Evolutionary conservation across 2,113 vertebrate species (phyloP), one percentile per base, ranked within the genome.

Genomic region (Guaruba guarouba): DNA sequence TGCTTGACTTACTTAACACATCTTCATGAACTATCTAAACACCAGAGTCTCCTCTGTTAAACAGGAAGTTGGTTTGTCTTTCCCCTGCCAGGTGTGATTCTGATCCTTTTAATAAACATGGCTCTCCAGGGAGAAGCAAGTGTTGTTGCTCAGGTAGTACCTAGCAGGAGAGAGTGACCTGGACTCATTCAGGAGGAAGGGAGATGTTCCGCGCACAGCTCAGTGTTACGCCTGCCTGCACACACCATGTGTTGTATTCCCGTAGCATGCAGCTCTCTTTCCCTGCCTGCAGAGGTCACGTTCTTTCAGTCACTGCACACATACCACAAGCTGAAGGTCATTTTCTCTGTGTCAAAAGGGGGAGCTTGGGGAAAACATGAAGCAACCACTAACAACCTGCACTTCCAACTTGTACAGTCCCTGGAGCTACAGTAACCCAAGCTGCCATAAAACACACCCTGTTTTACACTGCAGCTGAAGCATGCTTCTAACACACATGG

Each of bases 221-320:
- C 16, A n/a, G 11, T 5, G 13, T 6, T 8, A 14, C 0, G 1
- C 29, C 20, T 7, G 17, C 86, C 35, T 24, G 25, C 46, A 37
- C 22, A 5, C 12, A 9, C 39, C 3, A 2, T 4, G 0, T 41
- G 57, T 27, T n/a, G 7, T 12, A 7, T 27, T 71, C 33, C 37
- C 1, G 0, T 4, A 19, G 71, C 39, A 35, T 22, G 4, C 61
- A n/a, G 41, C 69, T 35, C 62, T 25, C 48, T 8, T 43, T 31
- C 52, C 68, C 44, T 35, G 5, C 19, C 33, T 27, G 8, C 55
- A 27, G 8, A 18, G 8, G 28, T 51, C 25, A 35, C 8, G 16
- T 16, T 33, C 17, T 37, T 18, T n/a, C 61, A 17, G 28, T 48
- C n/a, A 12, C 28, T 10, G 17, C 57, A 19, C n/a, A 24, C 2